Percentiles rank a stretch among this genome's conserved stretches.
phyloP scores from a whole-genome alignment of 2,113 vertebrate genomes.

The Piaya cayana region DNA sequence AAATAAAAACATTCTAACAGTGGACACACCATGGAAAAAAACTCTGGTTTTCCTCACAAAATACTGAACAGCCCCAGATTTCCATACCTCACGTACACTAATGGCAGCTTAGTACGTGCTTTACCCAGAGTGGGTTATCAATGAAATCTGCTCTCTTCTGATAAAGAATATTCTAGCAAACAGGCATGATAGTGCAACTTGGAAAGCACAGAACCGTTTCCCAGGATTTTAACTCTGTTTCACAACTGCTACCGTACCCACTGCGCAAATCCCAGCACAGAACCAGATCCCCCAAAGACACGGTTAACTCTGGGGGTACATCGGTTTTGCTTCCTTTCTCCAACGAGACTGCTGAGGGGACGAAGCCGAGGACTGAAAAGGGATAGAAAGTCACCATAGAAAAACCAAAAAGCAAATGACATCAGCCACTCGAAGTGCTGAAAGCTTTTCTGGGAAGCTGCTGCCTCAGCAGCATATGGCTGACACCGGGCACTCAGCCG shows the following conservation, averaged over 20 bases:
- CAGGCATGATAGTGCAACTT: background rate
- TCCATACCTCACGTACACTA: background rate
- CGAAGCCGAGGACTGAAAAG: background rate
- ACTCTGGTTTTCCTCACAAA: background rate
- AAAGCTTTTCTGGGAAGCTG: constrained; percentile 34
- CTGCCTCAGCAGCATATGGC: constrained; percentile 1
- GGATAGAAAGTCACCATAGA: background rate
- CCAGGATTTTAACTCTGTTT: background rate
- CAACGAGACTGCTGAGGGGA: background rate
- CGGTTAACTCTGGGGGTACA: background rate
- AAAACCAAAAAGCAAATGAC: background rate
- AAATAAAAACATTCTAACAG: background rate
- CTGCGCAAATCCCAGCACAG: background rate
- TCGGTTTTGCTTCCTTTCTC: background rate
- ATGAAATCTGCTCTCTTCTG: background rate
- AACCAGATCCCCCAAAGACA: background rate
- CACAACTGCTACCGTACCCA: background rate
- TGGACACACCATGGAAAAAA: background rate
- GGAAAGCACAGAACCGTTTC: background rate
- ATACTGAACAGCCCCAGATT: background rate
- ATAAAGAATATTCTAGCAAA: background rate
- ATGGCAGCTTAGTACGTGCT: background rate
- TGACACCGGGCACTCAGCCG: constrained; percentile 32
- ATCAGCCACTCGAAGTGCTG: background rate
- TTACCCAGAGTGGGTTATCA: background rate